Percentiles rank a stretch among this genome's conserved stretches.
Evolutionary conservation across 1,140 invertebrate species (phyloP).

Genomic region (Trachymyrmex cornetzi): DNA sequence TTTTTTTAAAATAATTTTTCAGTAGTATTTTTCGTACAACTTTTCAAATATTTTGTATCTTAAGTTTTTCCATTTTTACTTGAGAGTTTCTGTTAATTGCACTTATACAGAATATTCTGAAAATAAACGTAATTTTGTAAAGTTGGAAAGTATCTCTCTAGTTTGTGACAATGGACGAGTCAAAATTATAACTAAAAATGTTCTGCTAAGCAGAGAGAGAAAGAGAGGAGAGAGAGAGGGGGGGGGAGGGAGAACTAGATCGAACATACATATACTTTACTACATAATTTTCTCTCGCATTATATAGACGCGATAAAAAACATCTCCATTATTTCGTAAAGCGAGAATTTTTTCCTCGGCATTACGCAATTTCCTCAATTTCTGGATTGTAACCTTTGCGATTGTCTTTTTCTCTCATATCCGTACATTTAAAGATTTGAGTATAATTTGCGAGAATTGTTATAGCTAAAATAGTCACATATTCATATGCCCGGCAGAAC

Average conservation of each 20-base stretch:
- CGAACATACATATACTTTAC: not conserved
- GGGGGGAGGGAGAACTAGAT: not conserved
- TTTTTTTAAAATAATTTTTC: not conserved
- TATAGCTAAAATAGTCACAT: constrained; percentile 16
- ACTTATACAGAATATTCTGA: not conserved
- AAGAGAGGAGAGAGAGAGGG: not conserved
- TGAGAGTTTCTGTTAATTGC: not conserved
- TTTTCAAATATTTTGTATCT: not conserved
- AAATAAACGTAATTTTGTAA: not conserved
- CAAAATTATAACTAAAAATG: not conserved
- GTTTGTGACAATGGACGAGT: constrained; percentile 6
- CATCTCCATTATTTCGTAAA: constrained; percentile 7
- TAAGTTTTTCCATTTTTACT: not conserved
- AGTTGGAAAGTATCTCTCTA: not conserved
- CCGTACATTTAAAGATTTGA: not conserved
- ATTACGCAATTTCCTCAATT: constrained; percentile 18
- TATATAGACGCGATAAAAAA: not conserved
- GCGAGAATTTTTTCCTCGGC: not conserved
- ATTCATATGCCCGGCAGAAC: constrained; percentile 26
- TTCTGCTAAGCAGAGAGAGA: no score
- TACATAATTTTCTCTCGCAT: not conserved
- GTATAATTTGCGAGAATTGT: constrained; percentile 51
- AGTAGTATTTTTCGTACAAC: not conserved
- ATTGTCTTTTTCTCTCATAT: not conserved
- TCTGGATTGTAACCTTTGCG: not conserved